Conservation (phyloP, 2,888 invertebrate species). For the Pseudococcus viburni region DNA sequence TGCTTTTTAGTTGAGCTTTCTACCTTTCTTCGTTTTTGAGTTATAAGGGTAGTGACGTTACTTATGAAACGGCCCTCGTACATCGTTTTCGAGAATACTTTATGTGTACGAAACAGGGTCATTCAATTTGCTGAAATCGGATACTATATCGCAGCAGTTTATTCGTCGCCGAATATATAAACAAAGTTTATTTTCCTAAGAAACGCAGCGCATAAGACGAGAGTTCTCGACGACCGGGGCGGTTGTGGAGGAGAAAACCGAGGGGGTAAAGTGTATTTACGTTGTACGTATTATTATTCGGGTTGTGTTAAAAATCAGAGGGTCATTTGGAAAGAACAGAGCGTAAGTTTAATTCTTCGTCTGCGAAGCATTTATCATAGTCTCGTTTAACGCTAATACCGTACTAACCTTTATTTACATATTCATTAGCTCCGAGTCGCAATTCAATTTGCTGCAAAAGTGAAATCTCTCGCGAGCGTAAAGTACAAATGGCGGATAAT, state of each 20-base stretch:
- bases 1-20: no score
- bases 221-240: not conserved
- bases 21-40: no score
- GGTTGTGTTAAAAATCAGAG: slow-evolving; percentile 32
- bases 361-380: slow-evolving; percentile 47
- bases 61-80: no score
- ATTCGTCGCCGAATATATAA: slow-evolving; percentile 18
- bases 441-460: slow-evolving; percentile 41
- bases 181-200: not conserved
- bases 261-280: not conserved
- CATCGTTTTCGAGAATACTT: not conserved
- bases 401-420: slow-evolving; percentile 55
- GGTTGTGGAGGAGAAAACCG: not conserved
- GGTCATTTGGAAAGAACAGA: slow-evolving; percentile 34
- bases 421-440: slow-evolving; percentile 51
- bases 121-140: slow-evolving; percentile 18
- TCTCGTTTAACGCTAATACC: slow-evolving; percentile 50
- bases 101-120: not conserved
- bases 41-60: no score
- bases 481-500: slow-evolving; percentile 44
- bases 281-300: not conserved
- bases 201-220: not conserved
- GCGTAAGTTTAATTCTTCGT: slow-evolving; percentile 48
- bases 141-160: not conserved
- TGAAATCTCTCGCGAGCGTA: slow-evolving; percentile 38